These are phyloP conservation scores for Cynodonichthys magdalenae DNA, from an alignment of 2,797 vertebrate genomes.

Conservation along the genomic window DNA sequence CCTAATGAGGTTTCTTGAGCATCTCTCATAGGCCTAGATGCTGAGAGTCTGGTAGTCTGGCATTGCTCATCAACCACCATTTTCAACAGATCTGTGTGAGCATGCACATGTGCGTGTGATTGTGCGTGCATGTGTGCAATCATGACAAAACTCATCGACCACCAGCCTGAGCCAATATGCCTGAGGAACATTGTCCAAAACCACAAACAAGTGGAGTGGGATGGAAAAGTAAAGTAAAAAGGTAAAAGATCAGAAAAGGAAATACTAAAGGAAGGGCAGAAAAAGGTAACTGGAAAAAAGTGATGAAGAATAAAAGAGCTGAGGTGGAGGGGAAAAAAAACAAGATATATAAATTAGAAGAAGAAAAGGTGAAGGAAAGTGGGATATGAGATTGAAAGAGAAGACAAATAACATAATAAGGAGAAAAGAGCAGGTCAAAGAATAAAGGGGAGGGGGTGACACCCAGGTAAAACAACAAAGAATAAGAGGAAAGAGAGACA, in stretches of 20 bases:
- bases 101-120: constrained; percentile 9
- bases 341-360: background rate
- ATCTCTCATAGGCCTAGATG: constrained; percentile 60
- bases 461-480: constrained; percentile 51
- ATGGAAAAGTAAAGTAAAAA: constrained; percentile 33
- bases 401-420: constrained; percentile 34
- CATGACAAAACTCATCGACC: constrained; percentile 58
- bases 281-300: constrained; percentile 2
- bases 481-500: constrained; percentile 19
- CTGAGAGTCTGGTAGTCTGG: constrained; percentile 61
- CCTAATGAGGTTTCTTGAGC: constrained; percentile 69
- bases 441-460: constrained; percentile 32
- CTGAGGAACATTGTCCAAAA: constrained; percentile 59
- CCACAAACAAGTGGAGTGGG: constrained; percentile 31
- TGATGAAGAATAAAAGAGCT: constrained; percentile 4
- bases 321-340: background rate
- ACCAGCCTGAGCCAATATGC: constrained; percentile 71
- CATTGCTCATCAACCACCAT: constrained; percentile 63
- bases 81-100: constrained; percentile 52
- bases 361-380: constrained; percentile 15
- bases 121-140: constrained; percentile 46
- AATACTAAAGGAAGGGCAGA: constrained; percentile 4
- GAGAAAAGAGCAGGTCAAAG: constrained; percentile 35
- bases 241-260: constrained; percentile 28
- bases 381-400: constrained; percentile 25